Percentiles rank a stretch among this genome's conserved stretches.
Evolutionary conservation across 2,888 invertebrate genomes (phyloP).

Genomic region (Galerucella pusilla): DNA sequence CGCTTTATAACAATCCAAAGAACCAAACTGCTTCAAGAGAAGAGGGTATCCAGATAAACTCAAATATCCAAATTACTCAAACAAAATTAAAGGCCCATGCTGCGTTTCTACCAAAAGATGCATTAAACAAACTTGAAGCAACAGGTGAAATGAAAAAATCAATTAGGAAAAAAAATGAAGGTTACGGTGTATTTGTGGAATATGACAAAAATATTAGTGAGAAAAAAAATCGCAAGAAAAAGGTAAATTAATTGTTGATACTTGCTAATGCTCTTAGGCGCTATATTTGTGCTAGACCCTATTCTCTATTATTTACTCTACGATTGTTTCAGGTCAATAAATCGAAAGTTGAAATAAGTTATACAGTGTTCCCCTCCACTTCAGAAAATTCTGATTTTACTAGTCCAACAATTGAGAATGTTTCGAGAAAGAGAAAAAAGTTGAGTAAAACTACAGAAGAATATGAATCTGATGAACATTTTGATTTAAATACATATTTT

Average conservation of each 20-base stretch:
- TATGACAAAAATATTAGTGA: background rate
- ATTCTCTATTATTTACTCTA: background rate
- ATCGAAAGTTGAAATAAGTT: background rate
- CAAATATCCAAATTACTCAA: background rate
- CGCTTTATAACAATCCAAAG: constrained; percentile 22
- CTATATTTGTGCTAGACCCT: no score
- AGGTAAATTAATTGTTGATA: background rate
- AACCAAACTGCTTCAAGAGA: background rate
- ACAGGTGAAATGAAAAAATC: constrained; percentile 12
- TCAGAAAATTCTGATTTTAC: constrained; percentile 1
- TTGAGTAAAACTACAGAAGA: constrained; percentile 4
- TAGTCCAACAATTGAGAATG: background rate
- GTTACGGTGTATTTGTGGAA: constrained; percentile 14
- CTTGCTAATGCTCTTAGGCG: no score
- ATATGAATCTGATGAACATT: constrained; percentile 7
- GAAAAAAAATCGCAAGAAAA: constrained; percentile 16
- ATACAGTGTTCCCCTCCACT: background rate
- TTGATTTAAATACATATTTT: constrained; percentile 34
- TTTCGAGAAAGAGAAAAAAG: constrained; percentile 8
- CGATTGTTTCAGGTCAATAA: background rate
- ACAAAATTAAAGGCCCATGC: background rate
- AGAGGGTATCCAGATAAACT: background rate
- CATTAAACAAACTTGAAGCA: constrained; percentile 15
- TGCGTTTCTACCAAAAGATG: background rate
- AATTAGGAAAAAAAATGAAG: background rate